Evolutionary conservation across 2,888 invertebrate genomes (phyloP).

Genomic region (Caenorhabditis plicata): DNA sequence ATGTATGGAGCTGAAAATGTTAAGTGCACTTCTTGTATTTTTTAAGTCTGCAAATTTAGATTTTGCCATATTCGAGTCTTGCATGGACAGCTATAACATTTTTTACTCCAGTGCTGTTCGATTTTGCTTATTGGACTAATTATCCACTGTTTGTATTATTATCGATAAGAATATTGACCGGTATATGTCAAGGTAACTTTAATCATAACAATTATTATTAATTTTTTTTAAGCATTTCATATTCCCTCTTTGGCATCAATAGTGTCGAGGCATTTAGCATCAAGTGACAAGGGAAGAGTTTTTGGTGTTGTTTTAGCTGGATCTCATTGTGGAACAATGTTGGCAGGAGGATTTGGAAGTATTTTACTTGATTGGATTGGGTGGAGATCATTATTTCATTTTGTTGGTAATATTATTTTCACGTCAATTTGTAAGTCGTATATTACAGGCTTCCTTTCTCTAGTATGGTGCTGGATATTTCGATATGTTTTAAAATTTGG

Average conservation of each 20-base stretch:
- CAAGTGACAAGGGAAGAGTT: slow-evolving; percentile 74
- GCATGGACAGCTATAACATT: slow-evolving; percentile 64
- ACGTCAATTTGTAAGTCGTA: background rate
- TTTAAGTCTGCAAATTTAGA: slow-evolving; percentile 45
- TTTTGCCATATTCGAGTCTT: slow-evolving; percentile 73
- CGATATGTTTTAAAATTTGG: slow-evolving; percentile 17
- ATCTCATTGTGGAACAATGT: slow-evolving; percentile 71
- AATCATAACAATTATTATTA: slow-evolving; percentile 1
- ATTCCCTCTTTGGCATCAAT: slow-evolving; percentile 76
- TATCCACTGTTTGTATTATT: slow-evolving; percentile 71
- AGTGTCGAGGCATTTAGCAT: slow-evolving; percentile 73
- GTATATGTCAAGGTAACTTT: slow-evolving; percentile 72
- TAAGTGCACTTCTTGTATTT: background rate
- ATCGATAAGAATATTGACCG: slow-evolving; percentile 72
- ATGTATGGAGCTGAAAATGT: slow-evolving; percentile 43
- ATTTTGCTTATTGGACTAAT: slow-evolving; percentile 69
- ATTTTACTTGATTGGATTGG: slow-evolving; percentile 73
- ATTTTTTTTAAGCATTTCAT: slow-evolving; percentile 70
- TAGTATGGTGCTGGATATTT: slow-evolving; percentile 41
- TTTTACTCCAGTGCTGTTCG: slow-evolving; percentile 61
- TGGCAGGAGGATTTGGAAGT: slow-evolving; percentile 75
- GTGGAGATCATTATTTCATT: slow-evolving; percentile 74
- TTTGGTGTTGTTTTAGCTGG: slow-evolving; percentile 75
- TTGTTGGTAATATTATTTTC: slow-evolving; percentile 69
- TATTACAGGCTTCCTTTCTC: slow-evolving; percentile 28